phyloP scores from a whole-genome alignment of 2,113 vertebrate species.

The Turnix velox region DNA sequence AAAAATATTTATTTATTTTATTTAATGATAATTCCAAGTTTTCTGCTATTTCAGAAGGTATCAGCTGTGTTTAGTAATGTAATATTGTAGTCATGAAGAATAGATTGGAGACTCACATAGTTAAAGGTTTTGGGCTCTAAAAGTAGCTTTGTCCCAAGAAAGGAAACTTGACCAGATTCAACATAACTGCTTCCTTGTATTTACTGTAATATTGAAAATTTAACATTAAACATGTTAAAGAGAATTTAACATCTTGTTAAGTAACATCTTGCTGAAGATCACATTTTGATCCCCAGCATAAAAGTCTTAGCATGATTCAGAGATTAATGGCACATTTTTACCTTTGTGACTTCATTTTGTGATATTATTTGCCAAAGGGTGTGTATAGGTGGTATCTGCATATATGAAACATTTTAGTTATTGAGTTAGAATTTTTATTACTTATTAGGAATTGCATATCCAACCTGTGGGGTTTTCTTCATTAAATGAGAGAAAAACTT shows the following conservation, averaged over 20 bases:
- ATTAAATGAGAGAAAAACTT: neutral
- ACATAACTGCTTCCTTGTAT: neutral
- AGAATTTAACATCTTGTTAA: neutral
- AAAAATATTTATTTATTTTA: conserved; percentile 15
- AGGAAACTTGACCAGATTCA: neutral
- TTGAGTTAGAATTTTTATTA: neutral
- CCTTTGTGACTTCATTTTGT: neutral
- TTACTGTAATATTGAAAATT: neutral
- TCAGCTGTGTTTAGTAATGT: neutral
- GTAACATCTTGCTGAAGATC: neutral
- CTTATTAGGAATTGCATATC: neutral
- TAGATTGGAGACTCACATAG: neutral
- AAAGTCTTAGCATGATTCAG: neutral
- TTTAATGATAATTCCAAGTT: neutral
- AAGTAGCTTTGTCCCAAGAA: neutral
- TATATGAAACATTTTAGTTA: neutral
- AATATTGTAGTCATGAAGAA: neutral
- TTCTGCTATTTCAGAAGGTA: neutral
- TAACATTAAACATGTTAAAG: neutral
- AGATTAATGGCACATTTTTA: neutral
- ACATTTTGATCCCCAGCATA: neutral
- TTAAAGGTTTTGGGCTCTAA: neutral
- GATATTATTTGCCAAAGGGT: neutral
- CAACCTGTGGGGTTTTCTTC: neutral
- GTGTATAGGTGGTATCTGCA: neutral